These are phyloP conservation scores for Toxotes lorentzi DNA, from an alignment of 2,797 vertebrate species.

Conservation along the genomic window DNA sequence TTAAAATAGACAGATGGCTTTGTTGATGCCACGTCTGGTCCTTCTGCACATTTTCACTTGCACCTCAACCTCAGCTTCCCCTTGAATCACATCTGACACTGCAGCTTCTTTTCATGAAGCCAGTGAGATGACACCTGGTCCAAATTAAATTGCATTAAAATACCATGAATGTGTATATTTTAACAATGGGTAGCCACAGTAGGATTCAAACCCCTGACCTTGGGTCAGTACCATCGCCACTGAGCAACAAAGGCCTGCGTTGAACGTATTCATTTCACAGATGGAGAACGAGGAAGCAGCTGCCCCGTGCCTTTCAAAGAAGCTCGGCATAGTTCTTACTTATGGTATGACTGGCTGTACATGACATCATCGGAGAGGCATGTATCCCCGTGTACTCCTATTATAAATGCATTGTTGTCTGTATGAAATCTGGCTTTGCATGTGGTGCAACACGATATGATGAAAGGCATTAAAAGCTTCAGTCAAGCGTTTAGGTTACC, in stretches of 20 bases:
- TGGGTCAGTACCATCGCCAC: conserved; percentile 54
- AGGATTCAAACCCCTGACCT: conserved; percentile 60
- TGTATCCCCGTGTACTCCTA: conserved; percentile 27
- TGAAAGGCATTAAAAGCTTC: conserved; percentile 30
- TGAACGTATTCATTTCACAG: conserved; percentile 68
- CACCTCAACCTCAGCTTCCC: conserved; percentile 28
- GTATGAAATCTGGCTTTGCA: no score
- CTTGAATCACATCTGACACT: not conserved
- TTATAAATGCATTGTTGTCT: conserved; percentile 53
- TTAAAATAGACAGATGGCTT: conserved; percentile 37
- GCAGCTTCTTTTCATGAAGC: conserved; percentile 14
- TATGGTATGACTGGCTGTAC: conserved; percentile 47
- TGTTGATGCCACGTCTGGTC: conserved; percentile 33
- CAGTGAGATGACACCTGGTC: conserved; percentile 51
- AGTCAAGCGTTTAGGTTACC: conserved; percentile 10
- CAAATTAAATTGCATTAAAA: conserved; percentile 57
- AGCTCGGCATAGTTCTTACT: conserved; percentile 30
- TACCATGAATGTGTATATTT: conserved; percentile 50
- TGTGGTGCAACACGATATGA: conserved; percentile 32
- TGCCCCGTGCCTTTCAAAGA: conserved; percentile 57
- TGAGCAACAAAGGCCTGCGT: conserved; percentile 64
- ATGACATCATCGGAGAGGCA: conserved; percentile 72
- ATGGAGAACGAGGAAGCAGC: conserved; percentile 69
- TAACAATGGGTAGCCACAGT: conserved; percentile 55
- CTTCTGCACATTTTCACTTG: conserved; percentile 13